Percentiles rank a stretch among this genome's conserved stretches.
Conservation (phyloP, 2,113 vertebrate genomes). For the Rhynchomys soricoides region DNA sequence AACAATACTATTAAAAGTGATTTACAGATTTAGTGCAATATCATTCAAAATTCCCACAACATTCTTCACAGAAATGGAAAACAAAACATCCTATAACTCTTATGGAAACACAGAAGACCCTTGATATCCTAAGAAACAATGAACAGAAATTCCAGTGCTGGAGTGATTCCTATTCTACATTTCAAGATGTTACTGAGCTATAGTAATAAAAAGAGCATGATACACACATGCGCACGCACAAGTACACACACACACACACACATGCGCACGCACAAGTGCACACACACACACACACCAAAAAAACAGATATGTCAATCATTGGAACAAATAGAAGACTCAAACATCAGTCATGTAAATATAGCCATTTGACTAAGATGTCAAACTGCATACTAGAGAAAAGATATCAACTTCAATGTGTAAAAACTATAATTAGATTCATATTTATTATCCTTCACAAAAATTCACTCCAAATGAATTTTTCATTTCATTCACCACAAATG, state of each 20-base stretch:
- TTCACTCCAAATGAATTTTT: too few relatives aligned
- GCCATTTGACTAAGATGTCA: too few relatives aligned
- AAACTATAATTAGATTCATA: too few relatives aligned
- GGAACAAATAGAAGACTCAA: too few relatives aligned
- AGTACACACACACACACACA: too few relatives aligned
- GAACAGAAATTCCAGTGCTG: not conserved
- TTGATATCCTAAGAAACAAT: not conserved
- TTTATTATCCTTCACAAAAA: too few relatives aligned
- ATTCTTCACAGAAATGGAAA: not conserved
- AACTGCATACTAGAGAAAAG: too few relatives aligned
- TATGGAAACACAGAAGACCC: not conserved
- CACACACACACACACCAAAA: too few relatives aligned
- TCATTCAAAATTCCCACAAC: not conserved
- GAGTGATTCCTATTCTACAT: not conserved
- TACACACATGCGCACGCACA: not conserved
- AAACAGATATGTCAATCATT: not conserved
- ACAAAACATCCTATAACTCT: not conserved
- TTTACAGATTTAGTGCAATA: not conserved
- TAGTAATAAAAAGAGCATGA: not conserved
- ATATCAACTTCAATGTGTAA: too few relatives aligned
- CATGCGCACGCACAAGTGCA: too few relatives aligned
- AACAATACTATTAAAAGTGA: not conserved
- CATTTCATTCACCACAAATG: too few relatives aligned
- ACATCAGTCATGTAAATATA: too few relatives aligned
- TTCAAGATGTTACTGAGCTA: not conserved